phyloP scores from a whole-genome alignment of 2,888 invertebrate genomes.

The Urechis unicinctus region DNA sequence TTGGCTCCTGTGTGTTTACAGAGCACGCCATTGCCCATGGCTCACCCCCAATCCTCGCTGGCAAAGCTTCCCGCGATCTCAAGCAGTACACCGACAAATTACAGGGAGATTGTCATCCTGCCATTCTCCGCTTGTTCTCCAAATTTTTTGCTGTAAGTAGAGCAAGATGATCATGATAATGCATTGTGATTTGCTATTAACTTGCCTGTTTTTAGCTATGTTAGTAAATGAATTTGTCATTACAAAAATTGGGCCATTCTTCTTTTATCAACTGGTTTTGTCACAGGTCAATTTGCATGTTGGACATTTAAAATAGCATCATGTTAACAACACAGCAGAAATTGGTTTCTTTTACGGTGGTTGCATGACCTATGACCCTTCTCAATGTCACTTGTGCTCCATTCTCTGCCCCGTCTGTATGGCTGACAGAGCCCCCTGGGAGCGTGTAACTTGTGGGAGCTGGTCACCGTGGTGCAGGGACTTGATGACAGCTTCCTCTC shows the following conservation, averaged over 20 bases:
- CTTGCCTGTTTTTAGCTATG: too few species aligned
- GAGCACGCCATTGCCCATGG: constrained; percentile 31
- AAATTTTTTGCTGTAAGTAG: constrained; percentile 38
- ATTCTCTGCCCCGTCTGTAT: too few species aligned
- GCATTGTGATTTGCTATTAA: too few species aligned
- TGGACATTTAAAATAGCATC: not conserved
- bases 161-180: not conserved
- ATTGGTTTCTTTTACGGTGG: too few species aligned
- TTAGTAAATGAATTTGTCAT: not conserved
- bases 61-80: constrained; percentile 32
- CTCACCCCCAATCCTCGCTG: constrained; percentile 30
- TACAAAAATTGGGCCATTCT: not conserved
- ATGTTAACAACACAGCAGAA: too few species aligned
- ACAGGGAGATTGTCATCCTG: constrained; percentile 12
- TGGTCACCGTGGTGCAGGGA: constrained; percentile 42
- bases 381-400: too few species aligned
- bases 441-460: constrained; percentile 49
- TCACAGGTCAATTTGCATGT: too few species aligned
- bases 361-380: too few species aligned
- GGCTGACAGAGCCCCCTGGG: constrained; percentile 46
- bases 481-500: constrained; percentile 39
- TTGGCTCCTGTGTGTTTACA: constrained; percentile 18
- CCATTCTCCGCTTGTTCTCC: constrained; percentile 30
- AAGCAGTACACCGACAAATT: constrained; percentile 26
- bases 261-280: not conserved